Evolutionary conservation across 2,113 vertebrate genomes (phyloP), one percentile per base, ranked within the genome.

Genomic region (Epinephelus lanceolatus): DNA sequence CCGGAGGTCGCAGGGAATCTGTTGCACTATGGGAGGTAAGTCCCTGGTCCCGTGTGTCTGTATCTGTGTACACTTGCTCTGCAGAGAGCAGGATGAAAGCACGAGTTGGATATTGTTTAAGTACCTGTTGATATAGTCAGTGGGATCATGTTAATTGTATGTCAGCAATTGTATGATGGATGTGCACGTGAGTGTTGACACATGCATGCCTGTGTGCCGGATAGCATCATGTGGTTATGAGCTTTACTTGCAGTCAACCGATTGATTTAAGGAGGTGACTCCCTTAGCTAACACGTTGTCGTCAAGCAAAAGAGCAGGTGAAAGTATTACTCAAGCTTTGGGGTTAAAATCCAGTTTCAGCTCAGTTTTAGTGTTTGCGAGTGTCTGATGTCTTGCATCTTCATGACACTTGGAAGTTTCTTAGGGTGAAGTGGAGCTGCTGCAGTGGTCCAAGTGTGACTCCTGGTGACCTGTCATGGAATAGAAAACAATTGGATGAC

Each of bases 1-100:
- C 96, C 97, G 30, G 98, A 99, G 92, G 96, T 99, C 88, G 95
- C 98, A 40, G 98, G 98, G 87, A 99, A 98, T 90, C 96, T 99
- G 65, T 96, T 99, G 67, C 98, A 99, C 91, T 99, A 99, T 21
- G 98, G 98, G 88, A 98, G 98, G 98, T 98, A 95, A 93, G 91
- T 69, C 52, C 45, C 53, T 53, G 25, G 68, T 49, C 30, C 19
- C 25, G 0, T 49, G 17, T 40, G 4, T n/a, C 25, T 70, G 27
- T 45, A 11, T 25, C 6, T 61, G 30, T 19, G 10, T 10, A 17
- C 12, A 18, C 15, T 23, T 65, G 21, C 6, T 60, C 27, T 67
- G n/a, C 30, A 61, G 62, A 66, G 15, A 17, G 23, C 3, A 1
- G 12, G 6, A 8, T 53, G 2, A 49, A 62, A 59, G 30, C 17